These are phyloP conservation scores for Drosophila pectinifera DNA, from an alignment of 1,140 invertebrate genomes.

Conservation along the genomic window DNA sequence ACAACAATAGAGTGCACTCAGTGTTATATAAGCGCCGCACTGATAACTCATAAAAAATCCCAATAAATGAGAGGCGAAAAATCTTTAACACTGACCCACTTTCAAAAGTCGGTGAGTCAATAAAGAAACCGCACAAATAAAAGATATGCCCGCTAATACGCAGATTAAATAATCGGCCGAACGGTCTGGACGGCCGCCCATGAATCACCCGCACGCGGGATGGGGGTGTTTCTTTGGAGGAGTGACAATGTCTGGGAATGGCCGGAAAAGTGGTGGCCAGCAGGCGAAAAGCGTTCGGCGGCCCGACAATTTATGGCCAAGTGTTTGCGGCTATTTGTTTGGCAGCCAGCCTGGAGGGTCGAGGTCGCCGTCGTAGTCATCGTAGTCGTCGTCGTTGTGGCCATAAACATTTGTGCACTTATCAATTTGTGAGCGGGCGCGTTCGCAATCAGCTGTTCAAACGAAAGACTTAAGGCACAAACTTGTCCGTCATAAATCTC, in stretches of 20 bases:
- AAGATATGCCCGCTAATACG: constrained; percentile 72
- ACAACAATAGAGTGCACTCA: constrained; percentile 64
- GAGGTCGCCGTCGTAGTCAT: constrained; percentile 61
- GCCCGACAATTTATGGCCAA: constrained; percentile 56
- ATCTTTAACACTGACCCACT: constrained; percentile 81
- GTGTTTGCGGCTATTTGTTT: constrained; percentile 47
- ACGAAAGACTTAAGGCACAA: constrained; percentile 79
- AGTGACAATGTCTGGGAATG: constrained; percentile 60
- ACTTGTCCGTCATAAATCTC: constrained; percentile 77
- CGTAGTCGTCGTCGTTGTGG: constrained; percentile 58
- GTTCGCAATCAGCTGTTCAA: constrained; percentile 75
- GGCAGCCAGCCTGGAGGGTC: constrained; percentile 66
- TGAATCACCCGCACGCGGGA: constrained; percentile 45
- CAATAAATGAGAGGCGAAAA: constrained; percentile 51
- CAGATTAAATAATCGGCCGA: constrained; percentile 73
- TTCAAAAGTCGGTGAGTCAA: constrained; percentile 72
- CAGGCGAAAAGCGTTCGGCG: constrained; percentile 62
- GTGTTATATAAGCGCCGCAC: constrained; percentile 69
- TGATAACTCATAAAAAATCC: constrained; percentile 76
- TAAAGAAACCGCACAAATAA: constrained; percentile 72
- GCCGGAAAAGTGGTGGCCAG: constrained; percentile 32
- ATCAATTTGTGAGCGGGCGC: constrained; percentile 65
- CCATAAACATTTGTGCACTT: constrained; percentile 77
- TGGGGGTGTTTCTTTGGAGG: constrained; percentile 32
- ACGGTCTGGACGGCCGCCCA: constrained; percentile 34